A percentile compares a stretch with the other conserved stretches of the same genome.
Evolutionary conservation across 2,797 vertebrate genomes (phyloP).

Genomic region (Pipistrellus pygmaeus): DNA sequence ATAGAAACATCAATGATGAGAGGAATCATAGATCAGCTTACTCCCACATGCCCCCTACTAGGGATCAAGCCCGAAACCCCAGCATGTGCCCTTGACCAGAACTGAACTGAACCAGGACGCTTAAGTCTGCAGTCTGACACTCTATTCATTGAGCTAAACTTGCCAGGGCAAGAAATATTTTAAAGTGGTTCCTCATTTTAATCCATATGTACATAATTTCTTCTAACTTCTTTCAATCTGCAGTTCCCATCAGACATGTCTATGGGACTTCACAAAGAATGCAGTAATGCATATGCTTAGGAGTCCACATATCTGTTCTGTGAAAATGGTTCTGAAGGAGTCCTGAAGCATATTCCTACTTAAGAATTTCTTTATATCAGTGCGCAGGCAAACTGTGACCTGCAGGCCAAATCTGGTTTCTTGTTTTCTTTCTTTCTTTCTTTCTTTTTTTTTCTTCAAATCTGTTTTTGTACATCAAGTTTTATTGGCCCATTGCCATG

Average conservation of each 20-base stretch:
- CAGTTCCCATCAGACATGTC: neutral
- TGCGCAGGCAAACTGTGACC: neutral
- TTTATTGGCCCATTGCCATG: slow-evolving; percentile 14
- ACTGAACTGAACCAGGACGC: neutral
- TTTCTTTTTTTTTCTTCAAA: neutral
- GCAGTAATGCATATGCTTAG: neutral
- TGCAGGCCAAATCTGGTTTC: neutral
- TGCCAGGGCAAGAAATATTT: neutral
- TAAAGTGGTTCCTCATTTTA: neutral
- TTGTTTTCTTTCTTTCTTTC: neutral
- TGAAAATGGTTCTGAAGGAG: neutral
- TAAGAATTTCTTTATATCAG: neutral
- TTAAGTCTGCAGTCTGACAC: neutral
- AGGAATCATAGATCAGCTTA: neutral
- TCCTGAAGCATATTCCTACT: neutral
- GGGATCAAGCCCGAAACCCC: neutral
- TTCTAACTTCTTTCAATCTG: neutral
- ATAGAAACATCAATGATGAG: neutral
- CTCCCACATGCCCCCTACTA: neutral
- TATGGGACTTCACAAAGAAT: neutral
- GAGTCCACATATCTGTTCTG: neutral
- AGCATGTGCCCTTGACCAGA: neutral
- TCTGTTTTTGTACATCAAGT: slow-evolving; percentile 68
- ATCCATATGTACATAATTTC: neutral
- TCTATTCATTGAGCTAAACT: neutral